Conservation (phyloP, 2,797 vertebrate genomes). For the Sebastes dallii region DNA sequence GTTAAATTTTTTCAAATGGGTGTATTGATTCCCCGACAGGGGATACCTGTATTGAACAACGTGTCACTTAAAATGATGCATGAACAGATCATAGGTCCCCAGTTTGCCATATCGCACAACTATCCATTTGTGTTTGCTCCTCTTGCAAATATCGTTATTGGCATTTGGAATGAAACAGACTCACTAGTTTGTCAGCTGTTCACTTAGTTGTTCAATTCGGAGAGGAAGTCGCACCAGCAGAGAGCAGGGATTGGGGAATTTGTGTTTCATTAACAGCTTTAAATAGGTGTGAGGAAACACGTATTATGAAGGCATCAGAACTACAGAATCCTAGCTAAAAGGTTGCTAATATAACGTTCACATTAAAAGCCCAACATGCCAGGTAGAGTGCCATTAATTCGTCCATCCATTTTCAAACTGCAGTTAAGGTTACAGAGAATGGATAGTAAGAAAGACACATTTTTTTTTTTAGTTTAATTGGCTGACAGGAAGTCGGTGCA, state of each 20-base stretch:
- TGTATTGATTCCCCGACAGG: conserved; percentile 60
- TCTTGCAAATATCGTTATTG: conserved; percentile 58
- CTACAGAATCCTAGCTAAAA: background rate
- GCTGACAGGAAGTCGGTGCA: background rate
- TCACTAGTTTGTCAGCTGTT: conserved; percentile 38
- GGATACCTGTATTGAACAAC: conserved; percentile 62
- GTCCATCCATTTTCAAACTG: background rate
- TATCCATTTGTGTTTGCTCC: conserved; percentile 54
- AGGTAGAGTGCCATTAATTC: background rate
- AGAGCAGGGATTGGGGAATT: conserved; percentile 23
- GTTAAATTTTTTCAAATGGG: conserved; percentile 27
- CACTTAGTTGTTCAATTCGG: conserved; percentile 7
- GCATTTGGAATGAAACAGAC: conserved; percentile 51
- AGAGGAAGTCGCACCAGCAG: background rate
- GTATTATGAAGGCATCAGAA: background rate
- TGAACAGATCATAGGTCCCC: conserved; percentile 54
- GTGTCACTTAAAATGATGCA: conserved; percentile 75
- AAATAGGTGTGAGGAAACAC: conserved; percentile 5
- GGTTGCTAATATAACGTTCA: background rate
- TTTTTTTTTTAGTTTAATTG: background rate
- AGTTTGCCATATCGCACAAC: conserved; percentile 40
- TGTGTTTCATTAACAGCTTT: conserved; percentile 32
- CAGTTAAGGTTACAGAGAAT: background rate
- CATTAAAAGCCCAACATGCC: background rate
- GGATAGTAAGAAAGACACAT: background rate